Conservation (phyloP, 2,888 invertebrate species). For the Thelaira solivaga region DNA sequence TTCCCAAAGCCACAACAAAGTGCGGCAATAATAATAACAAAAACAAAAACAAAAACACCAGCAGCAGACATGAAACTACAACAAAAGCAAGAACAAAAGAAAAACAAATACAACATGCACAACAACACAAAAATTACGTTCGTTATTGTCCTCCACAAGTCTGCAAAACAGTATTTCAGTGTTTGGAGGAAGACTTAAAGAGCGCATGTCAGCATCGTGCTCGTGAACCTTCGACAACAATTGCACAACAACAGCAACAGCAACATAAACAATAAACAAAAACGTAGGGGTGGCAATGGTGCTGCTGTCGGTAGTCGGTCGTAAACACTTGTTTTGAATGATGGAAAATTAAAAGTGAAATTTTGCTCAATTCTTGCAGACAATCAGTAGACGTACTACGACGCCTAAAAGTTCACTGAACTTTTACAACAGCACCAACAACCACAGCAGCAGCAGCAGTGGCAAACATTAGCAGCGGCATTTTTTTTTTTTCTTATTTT, state of each 20-base stretch:
- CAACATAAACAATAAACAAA: background rate
- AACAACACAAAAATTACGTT: constrained; percentile 38
- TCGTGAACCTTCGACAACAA: constrained; percentile 66
- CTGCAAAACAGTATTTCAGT: constrained; percentile 54
- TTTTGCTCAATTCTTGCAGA: constrained; percentile 68
- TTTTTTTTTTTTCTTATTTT: background rate
- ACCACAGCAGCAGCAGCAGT: constrained; percentile 6
- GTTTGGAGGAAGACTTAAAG: constrained; percentile 34
- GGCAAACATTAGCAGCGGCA: too few species aligned
- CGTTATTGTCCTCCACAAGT: constrained; percentile 46
- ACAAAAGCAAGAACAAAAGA: constrained; percentile 65
- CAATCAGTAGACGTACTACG: constrained; percentile 60
- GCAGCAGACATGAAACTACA: constrained; percentile 39
- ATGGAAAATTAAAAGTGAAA: constrained; percentile 77
- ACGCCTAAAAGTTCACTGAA: constrained; percentile 62
- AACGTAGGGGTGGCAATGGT: background rate
- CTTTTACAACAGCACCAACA: constrained; percentile 15
- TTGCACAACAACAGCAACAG: constrained; percentile 45
- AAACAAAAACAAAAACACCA: constrained; percentile 49
- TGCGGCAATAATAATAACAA: constrained; percentile 65
- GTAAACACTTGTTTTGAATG: constrained; percentile 64
- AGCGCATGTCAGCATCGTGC: constrained; percentile 66
- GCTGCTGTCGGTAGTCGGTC: constrained; percentile 3
- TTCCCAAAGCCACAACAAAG: constrained; percentile 58
- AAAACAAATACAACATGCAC: constrained; percentile 65